A percentile compares a stretch with the other conserved stretches of the same genome.
phyloP scores from a whole-genome alignment of 2,888 invertebrate species.

The Drosophila pseudotakahashii region DNA sequence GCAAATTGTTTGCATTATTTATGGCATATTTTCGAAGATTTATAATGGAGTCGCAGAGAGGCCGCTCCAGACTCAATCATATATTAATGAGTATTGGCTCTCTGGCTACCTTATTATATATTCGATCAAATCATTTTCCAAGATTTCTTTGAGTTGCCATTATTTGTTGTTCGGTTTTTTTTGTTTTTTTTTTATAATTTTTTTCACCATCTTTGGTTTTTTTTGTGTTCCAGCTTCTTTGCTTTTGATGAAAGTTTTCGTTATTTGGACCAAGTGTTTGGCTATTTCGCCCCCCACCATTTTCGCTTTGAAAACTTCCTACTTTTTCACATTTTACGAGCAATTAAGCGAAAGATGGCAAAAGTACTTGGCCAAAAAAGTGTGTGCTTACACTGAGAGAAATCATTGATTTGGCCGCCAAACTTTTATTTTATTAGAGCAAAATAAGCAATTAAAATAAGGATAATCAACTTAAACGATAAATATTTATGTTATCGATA shows the following conservation, averaged over 20 bases:
- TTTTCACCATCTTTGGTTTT: constrained; percentile 13
- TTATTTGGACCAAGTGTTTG: constrained; percentile 34
- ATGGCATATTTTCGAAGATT: constrained; percentile 79
- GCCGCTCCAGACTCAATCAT: constrained; percentile 55
- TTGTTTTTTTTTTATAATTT: neutral
- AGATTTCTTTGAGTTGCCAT: constrained; percentile 16
- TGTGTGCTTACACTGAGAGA: constrained; percentile 20
- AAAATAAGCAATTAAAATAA: too few species aligned
- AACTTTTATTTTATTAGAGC: too few species aligned
- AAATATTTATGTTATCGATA: neutral
- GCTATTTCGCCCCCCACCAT: constrained; percentile 7
- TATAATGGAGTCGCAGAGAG: constrained; percentile 69
- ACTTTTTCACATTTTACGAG: constrained; percentile 69
- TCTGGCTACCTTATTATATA: constrained; percentile 50
- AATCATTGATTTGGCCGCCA: too few species aligned
- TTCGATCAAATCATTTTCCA: constrained; percentile 36
- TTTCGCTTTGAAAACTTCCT: constrained; percentile 26
- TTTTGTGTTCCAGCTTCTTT: constrained; percentile 10
- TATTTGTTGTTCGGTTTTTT: constrained; percentile 19
- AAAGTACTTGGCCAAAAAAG: constrained; percentile 56
- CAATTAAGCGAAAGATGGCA: constrained; percentile 73
- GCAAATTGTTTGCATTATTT: constrained; percentile 78
- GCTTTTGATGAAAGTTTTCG: constrained; percentile 52
- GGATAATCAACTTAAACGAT: too few species aligned
- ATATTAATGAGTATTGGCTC: constrained; percentile 68